phyloP scores from a whole-genome alignment of 2,888 invertebrate species.

The Aplocera efformata region DNA sequence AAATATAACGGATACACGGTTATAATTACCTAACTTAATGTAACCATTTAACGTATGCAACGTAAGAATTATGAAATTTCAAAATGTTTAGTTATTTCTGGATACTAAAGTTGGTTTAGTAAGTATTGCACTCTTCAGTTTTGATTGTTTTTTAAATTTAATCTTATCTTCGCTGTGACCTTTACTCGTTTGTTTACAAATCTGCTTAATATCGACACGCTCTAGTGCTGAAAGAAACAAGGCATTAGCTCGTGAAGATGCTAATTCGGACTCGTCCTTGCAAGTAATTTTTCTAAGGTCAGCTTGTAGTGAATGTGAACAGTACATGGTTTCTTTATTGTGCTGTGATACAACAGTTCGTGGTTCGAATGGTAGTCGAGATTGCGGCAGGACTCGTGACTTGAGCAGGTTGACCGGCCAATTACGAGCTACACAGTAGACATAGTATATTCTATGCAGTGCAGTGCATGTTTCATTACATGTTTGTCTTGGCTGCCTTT shows the following conservation, averaged over 20 bases:
- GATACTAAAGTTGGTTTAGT: too few relatives aligned
- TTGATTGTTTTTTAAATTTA: too few relatives aligned
- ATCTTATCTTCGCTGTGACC: too few relatives aligned
- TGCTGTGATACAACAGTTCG: constrained; percentile 28
- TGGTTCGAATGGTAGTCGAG: constrained; percentile 31
- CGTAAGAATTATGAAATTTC: too few relatives aligned
- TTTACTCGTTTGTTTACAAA: constrained; percentile 11
- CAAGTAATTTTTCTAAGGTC: constrained; percentile 19
- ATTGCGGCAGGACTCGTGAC: constrained; percentile 40
- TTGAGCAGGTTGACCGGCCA: constrained; percentile 48
- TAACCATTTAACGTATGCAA: too few relatives aligned
- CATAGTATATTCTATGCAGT: constrained; percentile 15
- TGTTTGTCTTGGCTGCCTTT: too few relatives aligned
- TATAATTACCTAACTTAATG: too few relatives aligned
- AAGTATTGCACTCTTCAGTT: too few relatives aligned
- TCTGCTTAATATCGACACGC: constrained; percentile 20
- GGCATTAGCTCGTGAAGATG: constrained; percentile 13
- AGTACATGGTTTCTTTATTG: constrained; percentile 21
- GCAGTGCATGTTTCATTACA: neutral
- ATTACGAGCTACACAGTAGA: constrained; percentile 51
- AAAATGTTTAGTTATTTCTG: too few relatives aligned
- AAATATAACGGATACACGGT: too few relatives aligned
- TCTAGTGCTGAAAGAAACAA: constrained; percentile 16
- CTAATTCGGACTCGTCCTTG: constrained; percentile 19
- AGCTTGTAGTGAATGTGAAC: constrained; percentile 18